phyloP scores from a whole-genome alignment of 2,888 invertebrate species.

The Alviniconcha strummeri region DNA sequence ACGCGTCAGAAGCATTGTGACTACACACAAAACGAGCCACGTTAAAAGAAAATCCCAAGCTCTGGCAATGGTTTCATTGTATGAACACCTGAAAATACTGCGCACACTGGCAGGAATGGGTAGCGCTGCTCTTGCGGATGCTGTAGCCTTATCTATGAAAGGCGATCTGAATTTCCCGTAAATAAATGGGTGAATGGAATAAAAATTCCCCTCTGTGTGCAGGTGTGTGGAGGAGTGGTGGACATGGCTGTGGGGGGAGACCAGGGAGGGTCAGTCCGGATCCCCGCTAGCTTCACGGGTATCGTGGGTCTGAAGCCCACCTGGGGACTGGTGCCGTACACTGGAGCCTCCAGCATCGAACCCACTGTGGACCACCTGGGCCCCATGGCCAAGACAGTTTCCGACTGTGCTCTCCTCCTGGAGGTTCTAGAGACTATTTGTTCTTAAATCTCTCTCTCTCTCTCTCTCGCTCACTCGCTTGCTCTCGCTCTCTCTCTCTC shows the following conservation, averaged over 20 bases:
- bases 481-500: not conserved
- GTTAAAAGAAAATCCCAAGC: no score
- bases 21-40: no score
- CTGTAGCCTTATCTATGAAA: no score
- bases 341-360: conserved; percentile 61
- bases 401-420: conserved; percentile 65
- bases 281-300: conserved; percentile 66
- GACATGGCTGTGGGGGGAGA: conserved; percentile 69
- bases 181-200: no score
- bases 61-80: no score
- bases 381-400: conserved; percentile 68
- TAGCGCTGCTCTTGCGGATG: no score
- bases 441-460: not conserved
- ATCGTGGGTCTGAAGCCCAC: conserved; percentile 70
- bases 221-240: conserved; percentile 60
- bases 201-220: not conserved
- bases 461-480: not conserved
- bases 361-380: conserved; percentile 64
- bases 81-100: no score
- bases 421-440: conserved; percentile 52
- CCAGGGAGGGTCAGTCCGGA: conserved; percentile 69
- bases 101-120: no score
- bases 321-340: conserved; percentile 68
- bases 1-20: no score
- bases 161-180: no score